These are phyloP conservation scores for Empis stercorea DNA, from an alignment of 2,888 invertebrate species.

Conservation along the genomic window DNA sequence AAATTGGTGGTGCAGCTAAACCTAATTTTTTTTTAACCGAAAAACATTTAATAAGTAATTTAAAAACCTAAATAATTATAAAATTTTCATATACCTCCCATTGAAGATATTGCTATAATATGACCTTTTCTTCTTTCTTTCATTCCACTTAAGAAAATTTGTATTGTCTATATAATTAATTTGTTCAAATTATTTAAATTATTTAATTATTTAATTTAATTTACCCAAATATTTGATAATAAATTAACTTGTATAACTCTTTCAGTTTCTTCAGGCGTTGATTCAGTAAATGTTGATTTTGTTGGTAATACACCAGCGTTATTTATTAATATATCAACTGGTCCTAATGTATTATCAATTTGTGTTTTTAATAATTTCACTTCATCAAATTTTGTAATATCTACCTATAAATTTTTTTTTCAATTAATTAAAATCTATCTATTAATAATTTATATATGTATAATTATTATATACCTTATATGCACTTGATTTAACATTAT, in stretches of 20 bases:
- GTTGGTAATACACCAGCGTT: constrained; percentile 37
- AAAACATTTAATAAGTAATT: too few species aligned
- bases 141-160: constrained; percentile 37
- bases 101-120: constrained; percentile 36
- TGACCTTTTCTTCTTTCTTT: constrained; percentile 34
- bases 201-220: neutral
- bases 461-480: constrained; percentile 23
- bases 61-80: too few species aligned
- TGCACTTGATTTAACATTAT: constrained; percentile 27
- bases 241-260: constrained; percentile 36
- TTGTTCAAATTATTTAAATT: neutral
- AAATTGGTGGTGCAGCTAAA: constrained; percentile 5
- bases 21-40: too few species aligned
- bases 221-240: constrained; percentile 36
- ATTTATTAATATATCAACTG: constrained; percentile 37
- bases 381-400: constrained; percentile 32
- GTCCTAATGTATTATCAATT: constrained; percentile 32
- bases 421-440: neutral
- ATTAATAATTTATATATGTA: neutral
- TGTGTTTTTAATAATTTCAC: constrained; percentile 27
- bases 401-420: constrained; percentile 21
- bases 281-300: constrained; percentile 17
- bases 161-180: constrained; percentile 26
- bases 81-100: constrained; percentile 23
- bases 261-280: constrained; percentile 33